Evolutionary conservation across 2,797 vertebrate genomes (phyloP).

Genomic region (Fistularia tabacaria): DNA sequence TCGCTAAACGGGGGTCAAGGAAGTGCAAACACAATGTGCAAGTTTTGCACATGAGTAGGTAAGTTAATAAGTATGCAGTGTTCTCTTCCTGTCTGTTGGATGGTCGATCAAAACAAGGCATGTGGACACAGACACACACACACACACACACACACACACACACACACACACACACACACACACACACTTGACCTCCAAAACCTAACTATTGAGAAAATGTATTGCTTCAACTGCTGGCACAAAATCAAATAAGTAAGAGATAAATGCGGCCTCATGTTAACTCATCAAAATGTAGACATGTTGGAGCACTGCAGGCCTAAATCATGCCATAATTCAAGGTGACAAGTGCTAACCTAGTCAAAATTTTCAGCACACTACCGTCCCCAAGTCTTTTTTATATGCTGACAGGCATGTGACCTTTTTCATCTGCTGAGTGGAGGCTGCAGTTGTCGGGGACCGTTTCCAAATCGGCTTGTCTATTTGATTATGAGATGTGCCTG

Average conservation of each 20-base stretch:
- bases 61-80: not conserved
- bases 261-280: no score
- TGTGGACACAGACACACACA: no score
- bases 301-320: not conserved
- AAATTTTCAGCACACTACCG: no score
- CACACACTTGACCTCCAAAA: no score
- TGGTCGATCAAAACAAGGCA: not conserved
- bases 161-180: no score
- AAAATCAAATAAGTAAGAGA: no score
- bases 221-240: no score
- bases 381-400: conserved; percentile 4
- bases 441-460: conserved; percentile 8
- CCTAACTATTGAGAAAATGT: no score
- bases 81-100: not conserved
- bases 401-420: conserved; percentile 24
- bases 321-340: conserved; percentile 20
- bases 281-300: no score
- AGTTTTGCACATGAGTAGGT: not conserved
- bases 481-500: conserved; percentile 53
- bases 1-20: conserved; percentile 5
- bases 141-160: no score
- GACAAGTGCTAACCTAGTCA: conserved; percentile 16
- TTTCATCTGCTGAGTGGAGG: conserved; percentile 32
- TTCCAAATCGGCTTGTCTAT: conserved; percentile 30
- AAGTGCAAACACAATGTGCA: conserved; percentile 9